Evolutionary conservation across 1,140 invertebrate genomes (phyloP).

Genomic region (Ladona fulva): DNA sequence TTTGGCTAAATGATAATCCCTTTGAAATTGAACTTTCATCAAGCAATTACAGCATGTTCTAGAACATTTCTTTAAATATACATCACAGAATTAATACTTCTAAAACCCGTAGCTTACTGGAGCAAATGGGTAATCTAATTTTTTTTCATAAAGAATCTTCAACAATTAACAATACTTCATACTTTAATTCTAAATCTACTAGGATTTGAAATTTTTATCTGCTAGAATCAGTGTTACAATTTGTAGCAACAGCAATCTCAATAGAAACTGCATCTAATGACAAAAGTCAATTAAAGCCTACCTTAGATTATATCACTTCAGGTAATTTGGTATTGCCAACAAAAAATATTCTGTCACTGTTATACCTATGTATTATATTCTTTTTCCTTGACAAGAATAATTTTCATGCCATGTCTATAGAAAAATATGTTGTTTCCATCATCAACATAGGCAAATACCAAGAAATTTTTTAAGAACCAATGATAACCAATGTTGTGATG

Average conservation of each 20-base stretch:
- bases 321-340: background rate
- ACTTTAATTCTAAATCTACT: background rate
- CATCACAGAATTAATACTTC: background rate
- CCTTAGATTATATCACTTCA: background rate
- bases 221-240: background rate
- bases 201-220: background rate
- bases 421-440: background rate
- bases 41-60: background rate
- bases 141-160: background rate
- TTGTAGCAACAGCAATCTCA: background rate
- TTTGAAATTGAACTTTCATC: too few species aligned
- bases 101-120: background rate
- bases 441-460: background rate
- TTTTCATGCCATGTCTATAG: conserved; percentile 1
- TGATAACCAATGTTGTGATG: too few species aligned
- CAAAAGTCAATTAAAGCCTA: background rate
- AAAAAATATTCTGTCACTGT: background rate
- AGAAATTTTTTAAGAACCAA: background rate
- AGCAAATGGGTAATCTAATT: background rate
- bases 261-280: conserved; percentile 2
- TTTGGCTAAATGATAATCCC: too few species aligned
- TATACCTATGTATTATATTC: background rate
- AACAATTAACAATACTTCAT: background rate
- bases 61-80: background rate
- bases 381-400: background rate